Evolutionary conservation across 2,797 vertebrate genomes (phyloP).

Genomic region (Tadarida brasiliensis): DNA sequence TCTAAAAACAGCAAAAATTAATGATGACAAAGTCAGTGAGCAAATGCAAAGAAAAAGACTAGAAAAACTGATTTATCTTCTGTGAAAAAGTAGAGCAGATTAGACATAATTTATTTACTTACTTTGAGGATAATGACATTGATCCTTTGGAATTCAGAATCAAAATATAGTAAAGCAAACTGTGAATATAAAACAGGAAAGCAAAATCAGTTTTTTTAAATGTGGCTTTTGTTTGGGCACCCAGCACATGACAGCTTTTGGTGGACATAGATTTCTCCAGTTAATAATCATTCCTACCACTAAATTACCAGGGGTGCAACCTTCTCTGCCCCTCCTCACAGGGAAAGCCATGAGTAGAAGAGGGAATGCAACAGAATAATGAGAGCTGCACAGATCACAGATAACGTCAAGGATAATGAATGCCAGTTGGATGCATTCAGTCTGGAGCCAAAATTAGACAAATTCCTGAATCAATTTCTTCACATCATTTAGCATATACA

Average conservation of each 20-base stretch:
- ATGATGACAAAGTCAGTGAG: conserved; percentile 66
- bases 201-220: conserved; percentile 36
- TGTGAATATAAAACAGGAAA: conserved; percentile 54
- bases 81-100: conserved; percentile 62
- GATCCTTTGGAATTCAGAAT: conserved; percentile 70
- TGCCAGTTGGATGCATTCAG: not conserved
- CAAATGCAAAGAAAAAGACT: conserved; percentile 53
- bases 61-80: conserved; percentile 62
- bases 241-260: not conserved
- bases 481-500: not conserved
- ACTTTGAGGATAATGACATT: conserved; percentile 67
- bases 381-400: not conserved
- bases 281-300: conserved; percentile 20
- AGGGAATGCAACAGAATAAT: not conserved
- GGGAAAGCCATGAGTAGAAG: not conserved
- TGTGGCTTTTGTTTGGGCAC: not conserved
- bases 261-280: not conserved
- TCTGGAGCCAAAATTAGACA: conserved; percentile 18
- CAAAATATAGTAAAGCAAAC: conserved; percentile 65
- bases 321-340: not conserved
- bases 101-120: conserved; percentile 72
- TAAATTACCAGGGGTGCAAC: not conserved
- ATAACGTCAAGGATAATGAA: not conserved
- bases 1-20: conserved; percentile 71
- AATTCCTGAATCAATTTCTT: conserved; percentile 28